Base-by-base conservation (phyloP, 2,113 vertebrate species). In the Leucosticte australis region DNA sequence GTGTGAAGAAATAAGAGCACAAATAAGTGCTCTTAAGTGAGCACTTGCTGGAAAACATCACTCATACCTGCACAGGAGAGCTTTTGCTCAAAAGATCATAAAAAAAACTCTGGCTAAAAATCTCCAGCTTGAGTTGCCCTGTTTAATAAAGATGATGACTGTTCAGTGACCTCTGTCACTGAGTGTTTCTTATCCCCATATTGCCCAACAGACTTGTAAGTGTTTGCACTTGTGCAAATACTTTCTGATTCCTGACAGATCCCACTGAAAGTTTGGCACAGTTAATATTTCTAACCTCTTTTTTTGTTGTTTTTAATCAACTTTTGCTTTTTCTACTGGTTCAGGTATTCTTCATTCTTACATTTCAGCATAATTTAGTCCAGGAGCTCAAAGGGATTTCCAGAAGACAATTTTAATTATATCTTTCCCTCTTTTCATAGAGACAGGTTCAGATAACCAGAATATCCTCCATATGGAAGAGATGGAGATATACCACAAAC, bases 151-250 rank as follows among this genome's bases (percentile, higher is more conserved):
- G 42, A 71, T 63, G 50, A 56, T 75, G 76, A 49, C 71, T 83
- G 53, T 41, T 94, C 89, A n/a, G n/a, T 94, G 89, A 93, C 89
- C 79, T 94, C 88, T 84, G 60, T 75, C 80, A 83, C 59, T n/a
- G 27, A 16, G 15, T 59, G 26, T 75, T 92, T 88, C 64, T 87
- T 81, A 84, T 68, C 24, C 71, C 7, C 64, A 21, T 60, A 84
- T 79, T 91, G 35, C 47, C 27, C 31, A 80, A 68, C 30, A 78
- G 33, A 93, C 33, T 35, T 64, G 13, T 93, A 94, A 95, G 47
- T 81, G 44, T 63, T 96, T 67, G 73, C 86, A 96, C 69, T 91
- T 96, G 77, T 96, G 65, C 77, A 95, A 93, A 95, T 90, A 83
- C 39, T 65, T 15, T 74, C 27, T 56, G 22, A 78, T 93, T 86